These are phyloP conservation scores for Trididemnum clinides DNA, from an alignment of 23 tunicate genomes.

Conservation along the genomic window DNA sequence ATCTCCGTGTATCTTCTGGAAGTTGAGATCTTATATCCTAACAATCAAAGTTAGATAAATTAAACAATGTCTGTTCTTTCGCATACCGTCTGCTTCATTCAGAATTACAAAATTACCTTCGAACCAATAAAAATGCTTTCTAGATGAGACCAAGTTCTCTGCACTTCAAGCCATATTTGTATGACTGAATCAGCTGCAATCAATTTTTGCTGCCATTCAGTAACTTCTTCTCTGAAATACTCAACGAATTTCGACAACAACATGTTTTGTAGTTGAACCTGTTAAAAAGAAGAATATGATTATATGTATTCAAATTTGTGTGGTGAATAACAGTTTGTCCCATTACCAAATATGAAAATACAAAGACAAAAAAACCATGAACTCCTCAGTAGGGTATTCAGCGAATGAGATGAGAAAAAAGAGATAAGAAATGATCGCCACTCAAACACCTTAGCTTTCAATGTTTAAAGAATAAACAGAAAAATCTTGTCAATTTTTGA, in stretches of 20 bases:
- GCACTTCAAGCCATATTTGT: slow-evolving; percentile 92
- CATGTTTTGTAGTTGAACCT: slow-evolving; percentile 93
- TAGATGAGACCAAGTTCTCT: slow-evolving; percentile 87
- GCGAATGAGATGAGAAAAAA: too few species aligned
- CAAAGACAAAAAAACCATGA: too few species aligned
- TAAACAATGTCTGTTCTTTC: not conserved
- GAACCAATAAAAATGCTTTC: slow-evolving; percentile 90
- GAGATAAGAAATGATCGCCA: too few species aligned
- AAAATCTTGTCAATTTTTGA: too few species aligned
- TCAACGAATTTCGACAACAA: slow-evolving; percentile 91
- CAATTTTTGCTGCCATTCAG: slow-evolving; percentile 77
- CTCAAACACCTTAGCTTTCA: too few species aligned
- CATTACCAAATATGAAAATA: too few species aligned
- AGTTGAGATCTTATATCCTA: slow-evolving; percentile 92
- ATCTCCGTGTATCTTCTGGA: slow-evolving; percentile 75
- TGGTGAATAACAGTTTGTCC: too few species aligned
- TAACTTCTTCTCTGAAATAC: slow-evolving; percentile 86
- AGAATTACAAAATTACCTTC: slow-evolving; percentile 39
- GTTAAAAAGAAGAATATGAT: not conserved
- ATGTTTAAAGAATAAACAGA: too few species aligned
- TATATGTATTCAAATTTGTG: too few species aligned
- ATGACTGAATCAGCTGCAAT: slow-evolving; percentile 76
- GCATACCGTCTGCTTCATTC: too few species aligned
- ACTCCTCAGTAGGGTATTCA: too few species aligned
- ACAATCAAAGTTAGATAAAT: not conserved